phyloP scores from a whole-genome alignment of 2,113 vertebrate species.

The Cyprinodon variegatus region DNA sequence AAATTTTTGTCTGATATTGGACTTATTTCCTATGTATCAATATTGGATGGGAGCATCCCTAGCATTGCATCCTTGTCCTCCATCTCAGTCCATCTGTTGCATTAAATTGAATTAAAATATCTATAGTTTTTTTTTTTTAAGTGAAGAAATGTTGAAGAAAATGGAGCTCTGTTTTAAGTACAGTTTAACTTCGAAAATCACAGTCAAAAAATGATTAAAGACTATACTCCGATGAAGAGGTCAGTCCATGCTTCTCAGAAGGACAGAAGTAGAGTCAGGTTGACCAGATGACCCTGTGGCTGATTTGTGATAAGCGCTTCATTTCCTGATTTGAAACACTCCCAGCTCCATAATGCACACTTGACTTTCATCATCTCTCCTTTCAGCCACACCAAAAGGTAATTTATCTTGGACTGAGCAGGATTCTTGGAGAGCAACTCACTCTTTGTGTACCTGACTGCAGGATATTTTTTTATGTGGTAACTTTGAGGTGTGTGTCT shows the following conservation, averaged over 20 bases:
- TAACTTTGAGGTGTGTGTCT: background rate
- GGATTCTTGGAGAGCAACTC: slow-evolving; percentile 20
- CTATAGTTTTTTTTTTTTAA: background rate
- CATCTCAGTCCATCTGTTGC: background rate
- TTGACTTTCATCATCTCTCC: slow-evolving; percentile 26
- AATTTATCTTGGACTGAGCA: slow-evolving; percentile 44
- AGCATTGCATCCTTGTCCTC: no score
- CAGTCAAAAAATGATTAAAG: background rate
- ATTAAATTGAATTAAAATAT: background rate
- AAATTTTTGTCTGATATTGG: no score
- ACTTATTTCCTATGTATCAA: no score
- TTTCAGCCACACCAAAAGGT: slow-evolving; percentile 34
- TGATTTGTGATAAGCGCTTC: slow-evolving; percentile 12
- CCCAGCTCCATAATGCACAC: slow-evolving; percentile 5
- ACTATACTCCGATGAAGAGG: no score
- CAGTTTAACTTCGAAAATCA: background rate
- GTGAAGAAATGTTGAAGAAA: background rate
- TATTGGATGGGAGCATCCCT: no score
- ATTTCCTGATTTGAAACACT: slow-evolving; percentile 1
- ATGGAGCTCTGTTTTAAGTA: background rate
- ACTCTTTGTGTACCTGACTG: background rate
- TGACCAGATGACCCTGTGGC: slow-evolving; percentile 3
- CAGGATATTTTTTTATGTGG: background rate
- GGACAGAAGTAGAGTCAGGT: background rate
- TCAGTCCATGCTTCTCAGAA: background rate